These are phyloP conservation scores for Dendronephthya gigantea DNA, from an alignment of 64 coral and sea anemone species.

Conservation along the genomic window DNA sequence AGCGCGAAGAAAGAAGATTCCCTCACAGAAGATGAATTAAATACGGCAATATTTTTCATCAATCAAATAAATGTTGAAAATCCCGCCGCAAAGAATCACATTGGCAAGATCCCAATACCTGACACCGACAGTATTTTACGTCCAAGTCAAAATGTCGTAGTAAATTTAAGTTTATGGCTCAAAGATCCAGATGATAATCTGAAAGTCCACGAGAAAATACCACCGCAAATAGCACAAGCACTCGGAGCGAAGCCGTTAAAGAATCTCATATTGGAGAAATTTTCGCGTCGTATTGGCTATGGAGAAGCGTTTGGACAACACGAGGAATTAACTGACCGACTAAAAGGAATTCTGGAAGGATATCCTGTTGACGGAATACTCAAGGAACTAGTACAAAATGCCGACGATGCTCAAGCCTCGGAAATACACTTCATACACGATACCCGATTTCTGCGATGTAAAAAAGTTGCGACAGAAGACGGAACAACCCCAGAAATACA, in stretches of 20 bases:
- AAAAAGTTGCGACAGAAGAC: not conserved
- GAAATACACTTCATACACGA: not conserved
- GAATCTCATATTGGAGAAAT: slow-evolving; percentile 47
- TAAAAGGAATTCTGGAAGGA: not conserved
- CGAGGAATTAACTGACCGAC: not conserved
- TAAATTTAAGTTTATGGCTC: not conserved
- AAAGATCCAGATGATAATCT: not conserved
- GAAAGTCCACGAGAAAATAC: not conserved
- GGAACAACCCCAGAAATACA: not conserved
- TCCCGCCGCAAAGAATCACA: not conserved
- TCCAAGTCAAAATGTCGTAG: not conserved
- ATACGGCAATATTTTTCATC: slow-evolving; percentile 15
- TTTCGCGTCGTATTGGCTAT: slow-evolving; percentile 27
- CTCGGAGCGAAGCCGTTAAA: slow-evolving; percentile 31
- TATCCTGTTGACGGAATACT: not conserved
- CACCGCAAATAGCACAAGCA: slow-evolving; percentile 28
- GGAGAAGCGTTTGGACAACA: not conserved
- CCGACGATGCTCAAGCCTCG: not conserved
- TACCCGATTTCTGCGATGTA: not conserved
- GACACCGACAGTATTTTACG: not conserved
- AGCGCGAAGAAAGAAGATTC: slow-evolving; percentile 55
- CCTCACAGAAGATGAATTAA: slow-evolving; percentile 50
- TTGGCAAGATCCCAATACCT: not conserved
- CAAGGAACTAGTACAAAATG: not conserved
- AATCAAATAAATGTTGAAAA: not conserved